Percentiles rank a stretch among this genome's conserved stretches.
Conservation (phyloP, 2,888 invertebrate genomes). For the Colostygia pectinataria region DNA sequence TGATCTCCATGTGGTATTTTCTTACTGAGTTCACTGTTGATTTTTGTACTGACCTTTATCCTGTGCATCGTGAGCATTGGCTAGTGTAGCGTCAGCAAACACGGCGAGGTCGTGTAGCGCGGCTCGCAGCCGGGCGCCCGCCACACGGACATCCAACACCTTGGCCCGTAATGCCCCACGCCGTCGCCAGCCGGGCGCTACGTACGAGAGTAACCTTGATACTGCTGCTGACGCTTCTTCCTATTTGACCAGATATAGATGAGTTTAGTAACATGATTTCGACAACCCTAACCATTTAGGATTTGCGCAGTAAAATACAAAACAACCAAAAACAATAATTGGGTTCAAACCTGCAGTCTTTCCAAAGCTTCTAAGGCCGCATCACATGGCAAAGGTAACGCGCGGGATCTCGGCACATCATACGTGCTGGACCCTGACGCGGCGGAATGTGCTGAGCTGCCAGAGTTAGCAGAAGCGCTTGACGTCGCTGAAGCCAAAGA, state of each 20-base stretch:
- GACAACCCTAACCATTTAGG: too few relatives aligned
- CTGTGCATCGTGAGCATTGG: constrained; percentile 91
- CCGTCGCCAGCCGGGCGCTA: constrained; percentile 91
- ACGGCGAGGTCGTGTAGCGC: constrained; percentile 94
- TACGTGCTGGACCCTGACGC: constrained; percentile 76
- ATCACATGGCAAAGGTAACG: constrained; percentile 75
- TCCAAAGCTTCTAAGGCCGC: constrained; percentile 77
- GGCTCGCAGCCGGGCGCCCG: constrained; percentile 89
- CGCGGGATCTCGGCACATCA: constrained; percentile 74
- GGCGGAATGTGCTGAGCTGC: constrained; percentile 72
- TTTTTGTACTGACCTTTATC: constrained; percentile 85
- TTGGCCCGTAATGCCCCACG: constrained; percentile 90
- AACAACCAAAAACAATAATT: not conserved
- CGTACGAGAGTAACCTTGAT: constrained; percentile 87
- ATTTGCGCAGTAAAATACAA: too few relatives aligned
- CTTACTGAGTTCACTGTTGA: not conserved
- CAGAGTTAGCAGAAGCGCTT: constrained; percentile 76
- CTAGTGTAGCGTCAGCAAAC: constrained; percentile 94
- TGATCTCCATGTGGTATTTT: too few relatives aligned
- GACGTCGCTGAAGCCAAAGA: constrained; percentile 75
- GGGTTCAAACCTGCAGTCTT: constrained; percentile 78
- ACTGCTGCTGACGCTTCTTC: constrained; percentile 92
- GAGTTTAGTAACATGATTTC: too few relatives aligned
- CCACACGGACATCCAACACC: constrained; percentile 92
- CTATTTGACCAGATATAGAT: constrained; percentile 39